Evolutionary conservation across 2,888 invertebrate genomes (phyloP), one percentile per base, ranked within the genome.

Genomic region (Acutogordius australiensis): DNA sequence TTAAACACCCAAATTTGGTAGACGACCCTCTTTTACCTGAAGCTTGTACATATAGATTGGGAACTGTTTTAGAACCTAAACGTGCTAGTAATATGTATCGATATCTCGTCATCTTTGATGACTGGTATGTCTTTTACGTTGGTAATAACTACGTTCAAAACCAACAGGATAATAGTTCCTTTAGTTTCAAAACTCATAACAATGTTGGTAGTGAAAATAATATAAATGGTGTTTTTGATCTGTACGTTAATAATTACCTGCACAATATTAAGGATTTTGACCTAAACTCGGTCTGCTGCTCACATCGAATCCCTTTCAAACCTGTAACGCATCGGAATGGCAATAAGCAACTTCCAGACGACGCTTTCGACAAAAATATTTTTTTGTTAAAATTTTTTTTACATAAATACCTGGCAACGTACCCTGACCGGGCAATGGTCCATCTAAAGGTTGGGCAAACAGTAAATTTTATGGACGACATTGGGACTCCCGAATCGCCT

Each of bases 81-180:
- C 18, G 13, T n/a, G n/a, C 26, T 8, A 4, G n/a, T 4, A 51
- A 51, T 51, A 51, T n/a, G 23, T 4, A 51, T 23, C 8, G 51
- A 26, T 51, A 51, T 23, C 51, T 51, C 4, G 51, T 51, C 23
- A 51, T 51, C 18, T 51, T 51, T 23, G 51, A 51, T 51, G 51
- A 51, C 23, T 51, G 51, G 51, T 4, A n/a, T 23, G 8, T 51
- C 26, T n/a, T 4, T 4, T 51, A 51, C 26, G 37, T 37, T 37
- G n/a, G n/a, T n/a, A n/a, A n/a, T n/a, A n/a, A n/a, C n/a, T n/a
- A n/a, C n/a, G n/a, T n/a, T n/a, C n/a, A n/a, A n/a, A n/a, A n/a
- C n/a, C n/a, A n/a, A n/a, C n/a, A n/a, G n/a, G n/a, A n/a, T n/a
- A n/a, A n/a, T n/a, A n/a, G n/a, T n/a, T n/a, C n/a, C n/a, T n/a